Conservation (phyloP, 2,797 vertebrate species). For the Lagocephalus sceleratus region DNA sequence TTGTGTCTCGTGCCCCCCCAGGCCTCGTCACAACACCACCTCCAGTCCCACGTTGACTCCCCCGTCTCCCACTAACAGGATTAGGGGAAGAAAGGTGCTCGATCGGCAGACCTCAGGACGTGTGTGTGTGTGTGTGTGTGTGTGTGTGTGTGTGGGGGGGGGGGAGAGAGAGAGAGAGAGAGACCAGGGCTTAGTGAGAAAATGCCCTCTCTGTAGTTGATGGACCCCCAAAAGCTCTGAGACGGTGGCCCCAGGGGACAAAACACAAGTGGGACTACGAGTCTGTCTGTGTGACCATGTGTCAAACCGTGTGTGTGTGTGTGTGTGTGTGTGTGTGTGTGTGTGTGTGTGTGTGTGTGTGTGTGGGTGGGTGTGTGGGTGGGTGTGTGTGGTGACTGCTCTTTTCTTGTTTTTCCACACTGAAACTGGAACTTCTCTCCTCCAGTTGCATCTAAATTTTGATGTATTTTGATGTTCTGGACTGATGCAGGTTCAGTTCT, state of each 20-base stretch:
- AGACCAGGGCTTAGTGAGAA: conserved; percentile 22
- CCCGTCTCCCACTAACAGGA: conserved; percentile 74
- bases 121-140: conserved; percentile 34
- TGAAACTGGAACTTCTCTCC: too few species aligned
- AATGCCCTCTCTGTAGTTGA: conserved; percentile 28
- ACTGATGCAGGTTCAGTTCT: too few species aligned
- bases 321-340: conserved; percentile 2
- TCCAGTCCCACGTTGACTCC: conserved; percentile 8
- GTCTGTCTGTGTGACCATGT: conserved; percentile 41
- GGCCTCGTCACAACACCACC: conserved; percentile 26
- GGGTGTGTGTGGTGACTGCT: background rate
- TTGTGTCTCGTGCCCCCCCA: conserved; percentile 58
- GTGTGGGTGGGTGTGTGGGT: background rate
- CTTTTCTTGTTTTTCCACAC: too few species aligned
- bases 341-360: background rate
- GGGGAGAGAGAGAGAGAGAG: conserved; percentile 5
- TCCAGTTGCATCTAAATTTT: too few species aligned
- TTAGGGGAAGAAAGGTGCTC: conserved; percentile 66
- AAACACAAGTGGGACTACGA: conserved; percentile 30
- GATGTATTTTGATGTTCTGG: too few species aligned
- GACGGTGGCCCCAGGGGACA: conserved; percentile 39
- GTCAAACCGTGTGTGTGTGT: conserved; percentile 12
- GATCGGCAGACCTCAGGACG: conserved; percentile 54
- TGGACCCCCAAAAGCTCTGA: conserved; percentile 45
- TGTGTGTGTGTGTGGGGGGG: conserved; percentile 15